Evolutionary conservation across 2,888 invertebrate species (phyloP).

Genomic region (Conchocele bisecta): DNA sequence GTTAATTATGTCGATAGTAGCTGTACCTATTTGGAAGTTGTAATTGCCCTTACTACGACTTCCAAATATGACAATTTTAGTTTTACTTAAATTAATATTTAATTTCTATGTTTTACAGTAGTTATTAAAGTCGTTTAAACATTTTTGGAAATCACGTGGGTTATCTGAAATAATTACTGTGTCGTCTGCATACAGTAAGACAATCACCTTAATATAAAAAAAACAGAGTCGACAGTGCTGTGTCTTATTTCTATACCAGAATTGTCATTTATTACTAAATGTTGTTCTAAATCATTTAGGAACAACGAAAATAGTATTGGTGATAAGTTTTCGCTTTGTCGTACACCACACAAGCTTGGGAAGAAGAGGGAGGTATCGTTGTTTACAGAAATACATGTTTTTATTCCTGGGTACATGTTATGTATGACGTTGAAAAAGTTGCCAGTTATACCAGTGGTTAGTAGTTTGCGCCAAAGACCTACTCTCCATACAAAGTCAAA

Average conservation of each 20-base stretch:
- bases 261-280: background rate
- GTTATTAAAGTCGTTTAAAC: constrained; percentile 22
- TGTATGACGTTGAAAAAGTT: constrained; percentile 23
- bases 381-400: constrained; percentile 18
- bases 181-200: constrained; percentile 42
- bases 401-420: constrained; percentile 34
- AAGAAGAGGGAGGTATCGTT: constrained; percentile 4
- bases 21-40: background rate
- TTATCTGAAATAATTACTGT: constrained; percentile 30
- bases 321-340: constrained; percentile 28
- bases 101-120: constrained; percentile 42
- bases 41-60: background rate
- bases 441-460: constrained; percentile 23
- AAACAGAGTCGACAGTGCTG: background rate
- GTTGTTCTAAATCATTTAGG: constrained; percentile 24
- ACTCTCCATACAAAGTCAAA: constrained; percentile 29
- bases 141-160: constrained; percentile 16
- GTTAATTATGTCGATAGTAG: background rate
- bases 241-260: constrained; percentile 3
- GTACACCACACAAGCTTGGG: constrained; percentile 9
- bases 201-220: constrained; percentile 24
- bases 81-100: constrained; percentile 26
- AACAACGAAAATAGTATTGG: constrained; percentile 27
- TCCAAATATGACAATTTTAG: constrained; percentile 30
- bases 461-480: constrained; percentile 24